Percentiles rank a stretch among this genome's conserved stretches.
These are phyloP conservation scores for Pristionchus entomophagus DNA, from an alignment of 2,888 invertebrate genomes.

Conservation along the genomic window DNA sequence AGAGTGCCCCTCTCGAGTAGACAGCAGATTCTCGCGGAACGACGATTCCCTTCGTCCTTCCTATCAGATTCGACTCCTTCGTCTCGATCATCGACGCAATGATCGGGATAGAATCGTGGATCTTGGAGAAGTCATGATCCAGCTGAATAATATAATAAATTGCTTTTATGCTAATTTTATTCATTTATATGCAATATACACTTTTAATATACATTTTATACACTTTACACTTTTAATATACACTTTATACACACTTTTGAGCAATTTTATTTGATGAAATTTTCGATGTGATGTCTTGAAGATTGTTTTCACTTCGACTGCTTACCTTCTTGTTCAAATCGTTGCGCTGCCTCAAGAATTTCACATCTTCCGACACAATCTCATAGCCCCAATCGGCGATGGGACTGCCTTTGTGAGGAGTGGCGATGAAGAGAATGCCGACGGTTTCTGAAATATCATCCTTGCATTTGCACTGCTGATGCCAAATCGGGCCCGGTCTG, in stretches of 20 bases:
- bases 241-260: no score
- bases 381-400: slow-evolving; percentile 66
- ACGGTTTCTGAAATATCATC: slow-evolving; percentile 50
- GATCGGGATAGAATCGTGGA: slow-evolving; percentile 63
- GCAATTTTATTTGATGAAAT: neutral
- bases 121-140: slow-evolving; percentile 64
- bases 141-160: slow-evolving; percentile 54
- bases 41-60: slow-evolving; percentile 59
- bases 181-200: no score
- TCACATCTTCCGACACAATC: slow-evolving; percentile 67
- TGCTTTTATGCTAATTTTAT: neutral
- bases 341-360: slow-evolving; percentile 63
- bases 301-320: neutral
- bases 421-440: slow-evolving; percentile 72
- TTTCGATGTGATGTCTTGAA: neutral
- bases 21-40: slow-evolving; percentile 69
- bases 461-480: slow-evolving; percentile 19
- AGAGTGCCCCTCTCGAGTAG: slow-evolving; percentile 67
- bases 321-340: slow-evolving; percentile 62
- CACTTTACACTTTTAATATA: no score
- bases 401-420: slow-evolving; percentile 71
- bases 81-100: slow-evolving; percentile 69
- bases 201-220: no score
- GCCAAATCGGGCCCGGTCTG: neutral
- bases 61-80: slow-evolving; percentile 64